A percentile compares a stretch with the other conserved stretches of the same genome.
Conservation (phyloP, 1,140 invertebrate genomes). For the Doryteuthis pealeii region DNA sequence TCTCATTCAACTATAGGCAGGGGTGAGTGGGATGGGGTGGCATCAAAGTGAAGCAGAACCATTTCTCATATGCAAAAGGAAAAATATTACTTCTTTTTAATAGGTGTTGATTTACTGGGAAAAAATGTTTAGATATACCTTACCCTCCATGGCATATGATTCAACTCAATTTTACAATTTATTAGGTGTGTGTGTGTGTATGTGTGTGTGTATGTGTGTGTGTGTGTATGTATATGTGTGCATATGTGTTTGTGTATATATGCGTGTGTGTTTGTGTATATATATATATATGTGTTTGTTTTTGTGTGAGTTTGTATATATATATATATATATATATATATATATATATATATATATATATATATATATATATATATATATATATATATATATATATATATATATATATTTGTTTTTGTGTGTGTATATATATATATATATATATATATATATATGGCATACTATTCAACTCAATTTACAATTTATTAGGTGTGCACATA, state of each 20-base stretch:
- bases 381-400: neutral
- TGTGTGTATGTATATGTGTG: constrained; percentile 21
- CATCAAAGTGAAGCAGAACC: too few relatives aligned
- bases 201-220: neutral
- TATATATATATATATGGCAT: neutral
- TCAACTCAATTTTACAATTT: too few relatives aligned
- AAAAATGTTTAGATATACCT: too few relatives aligned
- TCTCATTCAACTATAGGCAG: too few relatives aligned
- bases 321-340: constrained; percentile 13
- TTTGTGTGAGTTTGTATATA: constrained; percentile 8
- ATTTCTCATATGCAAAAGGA: too few relatives aligned
- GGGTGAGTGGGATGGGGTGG: too few relatives aligned
- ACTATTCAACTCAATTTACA: neutral
- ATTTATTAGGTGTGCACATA: neutral
- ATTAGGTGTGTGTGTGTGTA: neutral
- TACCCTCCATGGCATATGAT: too few relatives aligned
- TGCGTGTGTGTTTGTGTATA: too few relatives aligned
- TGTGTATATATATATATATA: constrained; percentile 11
- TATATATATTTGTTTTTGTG: neutral
- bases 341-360: constrained; percentile 10
- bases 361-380: constrained; percentile 2
- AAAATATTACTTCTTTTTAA: too few relatives aligned
- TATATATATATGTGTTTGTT: too few relatives aligned
- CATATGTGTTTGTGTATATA: neutral
- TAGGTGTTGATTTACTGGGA: too few relatives aligned